phyloP scores from a whole-genome alignment of 2,888 invertebrate genomes.

The Anticlea derivata region DNA sequence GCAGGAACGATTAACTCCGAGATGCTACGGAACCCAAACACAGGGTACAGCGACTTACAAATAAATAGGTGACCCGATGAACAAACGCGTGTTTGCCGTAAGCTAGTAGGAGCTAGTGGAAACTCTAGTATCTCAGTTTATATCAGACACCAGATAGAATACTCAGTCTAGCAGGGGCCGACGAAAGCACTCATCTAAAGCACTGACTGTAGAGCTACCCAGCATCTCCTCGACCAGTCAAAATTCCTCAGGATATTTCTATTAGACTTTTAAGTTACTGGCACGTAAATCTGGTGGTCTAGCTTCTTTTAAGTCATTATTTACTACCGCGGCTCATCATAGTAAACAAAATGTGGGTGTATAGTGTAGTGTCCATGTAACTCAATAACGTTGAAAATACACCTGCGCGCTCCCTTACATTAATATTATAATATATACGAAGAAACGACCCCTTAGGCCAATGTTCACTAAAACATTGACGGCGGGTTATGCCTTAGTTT shows the following conservation, averaged over 20 bases:
- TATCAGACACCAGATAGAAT: too few species aligned
- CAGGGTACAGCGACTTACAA: slow-evolving; percentile 36
- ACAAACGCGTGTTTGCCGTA: too few species aligned
- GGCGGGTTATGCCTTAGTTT: slow-evolving; percentile 15
- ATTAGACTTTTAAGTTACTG: too few species aligned
- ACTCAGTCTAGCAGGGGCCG: too few species aligned
- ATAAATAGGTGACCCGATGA: too few species aligned
- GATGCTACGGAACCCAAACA: slow-evolving; percentile 37
- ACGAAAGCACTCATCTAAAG: too few species aligned
- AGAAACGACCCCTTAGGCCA: slow-evolving; percentile 53
- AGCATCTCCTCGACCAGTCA: too few species aligned
- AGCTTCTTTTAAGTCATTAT: slow-evolving; percentile 57
- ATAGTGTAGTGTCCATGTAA: slow-evolving; percentile 69
- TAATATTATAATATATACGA: slow-evolving; percentile 75
- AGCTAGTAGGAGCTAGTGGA: too few species aligned
- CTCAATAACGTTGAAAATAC: slow-evolving; percentile 66
- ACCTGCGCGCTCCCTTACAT: slow-evolving; percentile 68
- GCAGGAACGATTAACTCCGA: slow-evolving; percentile 60
- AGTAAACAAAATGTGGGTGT: slow-evolving; percentile 62
- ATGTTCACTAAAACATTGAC: not conserved
- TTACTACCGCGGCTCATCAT: slow-evolving; percentile 56
- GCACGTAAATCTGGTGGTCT: slow-evolving; percentile 33
- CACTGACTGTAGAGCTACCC: too few species aligned
- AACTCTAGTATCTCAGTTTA: too few species aligned
- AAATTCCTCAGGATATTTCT: too few species aligned